Conservation (phyloP, 2,797 vertebrate species). For the Acanthopagrus latus region DNA sequence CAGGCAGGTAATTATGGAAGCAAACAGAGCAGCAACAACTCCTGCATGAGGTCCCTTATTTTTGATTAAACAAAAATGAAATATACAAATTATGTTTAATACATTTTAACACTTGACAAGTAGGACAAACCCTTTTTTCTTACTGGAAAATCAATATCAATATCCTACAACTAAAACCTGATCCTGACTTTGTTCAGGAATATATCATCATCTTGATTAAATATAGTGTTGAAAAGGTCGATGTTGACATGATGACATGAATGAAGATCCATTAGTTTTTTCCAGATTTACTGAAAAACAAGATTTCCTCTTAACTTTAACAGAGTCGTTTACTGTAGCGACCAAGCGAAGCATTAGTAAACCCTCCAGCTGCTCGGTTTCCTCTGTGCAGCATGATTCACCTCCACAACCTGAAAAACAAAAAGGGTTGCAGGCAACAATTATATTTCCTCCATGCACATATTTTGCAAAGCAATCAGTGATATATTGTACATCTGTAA, state of each 20-base stretch:
- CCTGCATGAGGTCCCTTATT: too few relatives aligned
- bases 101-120: too few relatives aligned
- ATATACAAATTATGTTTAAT: too few relatives aligned
- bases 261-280: not conserved
- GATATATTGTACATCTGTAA: not conserved
- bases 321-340: not conserved
- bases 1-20: too few relatives aligned
- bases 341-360: not conserved
- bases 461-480: not conserved
- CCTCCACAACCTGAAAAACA: not conserved
- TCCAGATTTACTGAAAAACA: not conserved
- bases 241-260: not conserved
- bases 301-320: not conserved
- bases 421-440: not conserved
- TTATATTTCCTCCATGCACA: not conserved
- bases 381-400: not conserved
- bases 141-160: too few relatives aligned
- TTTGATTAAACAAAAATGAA: too few relatives aligned
- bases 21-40: too few relatives aligned
- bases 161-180: not conserved
- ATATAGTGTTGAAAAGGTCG: not conserved
- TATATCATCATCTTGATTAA: not conserved
- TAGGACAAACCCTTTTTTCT: too few relatives aligned
- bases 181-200: not conserved
- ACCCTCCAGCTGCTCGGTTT: not conserved